Evolutionary conservation across 2,888 invertebrate genomes (phyloP).

Genomic region (Drosophila meridiana): DNA sequence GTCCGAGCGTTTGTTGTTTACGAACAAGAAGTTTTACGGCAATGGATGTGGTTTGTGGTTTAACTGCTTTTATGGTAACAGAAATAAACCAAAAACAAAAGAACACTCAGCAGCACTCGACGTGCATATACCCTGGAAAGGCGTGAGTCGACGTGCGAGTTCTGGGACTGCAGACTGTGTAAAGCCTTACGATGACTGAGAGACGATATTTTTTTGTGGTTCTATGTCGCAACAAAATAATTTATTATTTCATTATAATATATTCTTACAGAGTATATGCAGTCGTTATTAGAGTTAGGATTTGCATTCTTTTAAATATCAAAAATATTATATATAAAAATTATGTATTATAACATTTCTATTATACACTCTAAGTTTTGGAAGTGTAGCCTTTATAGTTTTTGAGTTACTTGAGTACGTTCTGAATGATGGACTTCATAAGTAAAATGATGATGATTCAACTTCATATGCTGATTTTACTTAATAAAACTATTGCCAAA

Average conservation of each 20-base stretch:
- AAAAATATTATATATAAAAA: neutral
- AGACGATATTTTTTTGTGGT: neutral
- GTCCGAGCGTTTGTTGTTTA: slow-evolving; percentile 59
- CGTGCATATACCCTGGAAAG: slow-evolving; percentile 10
- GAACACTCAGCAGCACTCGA: neutral
- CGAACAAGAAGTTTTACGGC: slow-evolving; percentile 79
- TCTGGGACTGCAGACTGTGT: neutral
- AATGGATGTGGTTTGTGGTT: slow-evolving; percentile 82
- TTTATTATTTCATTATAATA: neutral
- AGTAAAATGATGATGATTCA: too few species aligned
- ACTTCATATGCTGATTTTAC: too few species aligned
- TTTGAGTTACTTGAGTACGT: neutral
- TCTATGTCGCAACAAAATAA: neutral
- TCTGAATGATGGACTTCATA: too few species aligned
- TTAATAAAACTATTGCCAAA: too few species aligned
- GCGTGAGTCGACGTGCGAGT: neutral
- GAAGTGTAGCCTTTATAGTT: neutral
- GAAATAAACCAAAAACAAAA: slow-evolving; percentile 40
- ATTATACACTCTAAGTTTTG: neutral
- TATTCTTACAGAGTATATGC: neutral
- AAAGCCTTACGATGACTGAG: neutral
- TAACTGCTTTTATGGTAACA: slow-evolving; percentile 79
- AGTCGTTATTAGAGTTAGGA: neutral
- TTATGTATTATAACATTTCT: too few species aligned
- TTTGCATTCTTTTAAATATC: neutral